Conservation (phyloP, 2,113 vertebrate genomes). For the Cettia cetti region DNA sequence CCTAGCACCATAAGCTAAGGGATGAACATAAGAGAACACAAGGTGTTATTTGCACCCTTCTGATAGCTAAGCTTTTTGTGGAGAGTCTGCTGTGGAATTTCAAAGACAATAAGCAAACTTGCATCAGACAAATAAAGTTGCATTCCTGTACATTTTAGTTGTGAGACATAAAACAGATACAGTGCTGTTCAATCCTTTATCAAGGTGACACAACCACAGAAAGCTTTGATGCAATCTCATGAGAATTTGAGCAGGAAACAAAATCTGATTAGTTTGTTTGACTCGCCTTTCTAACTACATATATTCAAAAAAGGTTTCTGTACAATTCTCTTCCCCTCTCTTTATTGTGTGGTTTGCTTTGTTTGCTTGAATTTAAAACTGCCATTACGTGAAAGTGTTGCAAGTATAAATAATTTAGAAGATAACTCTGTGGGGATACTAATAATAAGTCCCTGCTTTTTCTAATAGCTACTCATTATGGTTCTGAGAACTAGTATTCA, state of each 20-base stretch:
- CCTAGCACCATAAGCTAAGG: conserved; percentile 20
- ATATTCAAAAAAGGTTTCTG: conserved; percentile 56
- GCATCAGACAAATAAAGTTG: conserved; percentile 56
- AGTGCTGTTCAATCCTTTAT: conserved; percentile 15
- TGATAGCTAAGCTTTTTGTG: conserved; percentile 48
- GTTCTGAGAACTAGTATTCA: conserved; percentile 56
- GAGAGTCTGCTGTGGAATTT: conserved; percentile 47
- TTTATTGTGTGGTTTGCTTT: conserved; percentile 82
- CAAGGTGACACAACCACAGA: conserved; percentile 33
- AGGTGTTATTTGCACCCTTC: conserved; percentile 41
- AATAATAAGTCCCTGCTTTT: conserved; percentile 61
- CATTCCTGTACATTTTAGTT: conserved; percentile 64
- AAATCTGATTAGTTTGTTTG: conserved; percentile 75
- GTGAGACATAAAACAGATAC: conserved; percentile 59
- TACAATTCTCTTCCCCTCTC: conserved; percentile 75
- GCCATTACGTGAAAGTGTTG: conserved; percentile 75
- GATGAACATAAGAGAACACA: not conserved
- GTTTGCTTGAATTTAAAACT: conserved; percentile 83
- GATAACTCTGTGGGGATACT: conserved; percentile 72
- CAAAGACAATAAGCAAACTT: conserved; percentile 65
- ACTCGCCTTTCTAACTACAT: conserved; percentile 66
- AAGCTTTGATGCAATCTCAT: conserved; percentile 63
- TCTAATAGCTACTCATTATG: conserved; percentile 64
- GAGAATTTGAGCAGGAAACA: conserved; percentile 54
- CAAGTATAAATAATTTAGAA: conserved; percentile 78